Evolutionary conservation across 2,113 vertebrate genomes (phyloP), one percentile per base, ranked within the genome.

Genomic region (Ursus arctos): DNA sequence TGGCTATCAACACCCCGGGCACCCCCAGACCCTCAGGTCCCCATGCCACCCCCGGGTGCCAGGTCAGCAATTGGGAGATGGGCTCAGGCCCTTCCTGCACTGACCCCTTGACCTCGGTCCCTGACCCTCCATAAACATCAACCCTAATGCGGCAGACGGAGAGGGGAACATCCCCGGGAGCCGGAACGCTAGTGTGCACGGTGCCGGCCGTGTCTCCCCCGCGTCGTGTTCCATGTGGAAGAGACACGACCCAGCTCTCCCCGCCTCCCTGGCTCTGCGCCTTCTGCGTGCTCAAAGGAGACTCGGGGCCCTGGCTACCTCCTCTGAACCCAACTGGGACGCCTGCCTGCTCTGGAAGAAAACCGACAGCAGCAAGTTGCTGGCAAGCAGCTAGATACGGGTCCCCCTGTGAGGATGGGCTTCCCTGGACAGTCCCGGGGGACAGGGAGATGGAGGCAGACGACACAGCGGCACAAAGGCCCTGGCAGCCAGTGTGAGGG

Each of bases 101-200:
- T 2, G 31, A 15, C 43, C 2, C 53, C 86, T 9, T 0, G 4
- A 9, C 0, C 6, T 8, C 0, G 2, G 79, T 8, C n/a, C 51
- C 31, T 51, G 0, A 2, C 24, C 40, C 31, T 43, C 91, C 26
- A 22, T 24, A 40, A 7, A 33, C 13, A 21, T 14, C 15, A 19
- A 33, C 21, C 49, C 80, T 51, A 18, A 59, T 0, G 3, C 0
- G 47, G 69, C 40, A 55, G 16, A 36, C 7, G 11, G 22, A 47
- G 59, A 49, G 36, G 40, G 22, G 63, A 19, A 81, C 14, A 57
- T 10, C 15, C n/a, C 0, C 1, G 49, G 28, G 61, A 90, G 72
- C 72, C 0, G 13, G 72, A 26, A 16, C 1, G 24, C 22, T 7
- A 4, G 13, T 28, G 24, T 16, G 43, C 72, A 43, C 7, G 3